Percentiles rank a stretch among this genome's conserved stretches.
These are phyloP conservation scores for Halcyon chelicuti DNA, from an alignment of 2,797 vertebrate genomes.

Conservation along the genomic window DNA sequence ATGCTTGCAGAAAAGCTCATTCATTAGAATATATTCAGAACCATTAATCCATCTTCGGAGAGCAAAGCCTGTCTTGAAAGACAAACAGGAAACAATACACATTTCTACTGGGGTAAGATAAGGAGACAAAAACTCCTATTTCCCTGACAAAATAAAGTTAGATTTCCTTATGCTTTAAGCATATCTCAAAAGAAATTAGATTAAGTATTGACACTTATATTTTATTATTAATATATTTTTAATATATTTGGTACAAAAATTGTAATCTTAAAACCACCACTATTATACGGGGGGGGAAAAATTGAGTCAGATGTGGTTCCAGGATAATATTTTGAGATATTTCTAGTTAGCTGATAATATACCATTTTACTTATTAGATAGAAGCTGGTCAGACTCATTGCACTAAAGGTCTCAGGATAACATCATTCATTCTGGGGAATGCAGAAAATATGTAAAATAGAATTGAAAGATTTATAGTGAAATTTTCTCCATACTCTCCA, in stretches of 20 bases:
- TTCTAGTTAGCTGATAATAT: neutral
- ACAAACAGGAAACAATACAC: neutral
- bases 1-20: neutral
- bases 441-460: slow-evolving; percentile 24
- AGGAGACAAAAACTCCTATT: neutral
- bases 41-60: neutral
- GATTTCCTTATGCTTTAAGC: neutral
- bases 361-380: neutral
- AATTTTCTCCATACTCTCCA: neutral
- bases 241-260: neutral
- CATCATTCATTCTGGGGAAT: slow-evolving; percentile 1
- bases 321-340: neutral
- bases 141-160: neutral
- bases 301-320: fast-evolving
- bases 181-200: neutral
- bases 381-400: neutral
- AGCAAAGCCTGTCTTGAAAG: neutral
- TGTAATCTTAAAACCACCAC: neutral
- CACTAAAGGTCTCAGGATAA: neutral
- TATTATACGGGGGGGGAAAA: neutral
- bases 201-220: neutral
- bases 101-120: neutral
- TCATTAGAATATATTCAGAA: neutral
- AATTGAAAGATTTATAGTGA: slow-evolving; percentile 29
- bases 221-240: neutral